These are phyloP conservation scores for Boulengeromyrus knoepffleri DNA, from an alignment of 2,113 vertebrate genomes.

Conservation along the genomic window DNA sequence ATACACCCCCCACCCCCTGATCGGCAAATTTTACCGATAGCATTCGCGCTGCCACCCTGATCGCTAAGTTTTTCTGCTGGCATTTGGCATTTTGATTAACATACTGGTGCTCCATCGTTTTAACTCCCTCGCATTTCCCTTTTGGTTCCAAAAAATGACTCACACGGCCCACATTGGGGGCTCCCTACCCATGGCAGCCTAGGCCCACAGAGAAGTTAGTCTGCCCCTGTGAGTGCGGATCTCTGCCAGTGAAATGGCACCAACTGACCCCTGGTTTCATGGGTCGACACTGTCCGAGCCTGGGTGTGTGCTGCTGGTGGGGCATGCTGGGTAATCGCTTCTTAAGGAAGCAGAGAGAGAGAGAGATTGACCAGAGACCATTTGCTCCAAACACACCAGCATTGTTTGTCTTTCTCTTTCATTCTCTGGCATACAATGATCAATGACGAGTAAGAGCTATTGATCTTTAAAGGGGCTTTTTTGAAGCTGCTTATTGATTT, in stretches of 20 bases:
- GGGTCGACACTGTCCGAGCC: not conserved
- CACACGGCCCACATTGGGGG: not conserved
- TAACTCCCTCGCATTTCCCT: not conserved
- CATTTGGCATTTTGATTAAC: not conserved
- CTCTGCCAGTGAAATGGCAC: not conserved
- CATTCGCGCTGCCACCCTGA: not conserved
- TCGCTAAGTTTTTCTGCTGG: not conserved
- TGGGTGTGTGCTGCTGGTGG: not conserved
- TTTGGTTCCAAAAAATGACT: not conserved
- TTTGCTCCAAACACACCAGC: constrained; percentile 49
- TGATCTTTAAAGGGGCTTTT: constrained; percentile 56
- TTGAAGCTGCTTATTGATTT: constrained; percentile 60
- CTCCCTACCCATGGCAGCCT: not conserved
- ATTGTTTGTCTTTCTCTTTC: constrained; percentile 46
- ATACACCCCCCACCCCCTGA: not conserved
- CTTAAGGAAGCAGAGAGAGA: constrained; percentile 21
- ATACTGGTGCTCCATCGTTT: not conserved
- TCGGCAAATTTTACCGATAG: not conserved
- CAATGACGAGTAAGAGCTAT: constrained; percentile 55
- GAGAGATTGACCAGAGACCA: not conserved
- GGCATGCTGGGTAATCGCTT: not conserved
- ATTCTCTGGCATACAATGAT: constrained; percentile 51
- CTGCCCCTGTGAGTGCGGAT: not conserved
- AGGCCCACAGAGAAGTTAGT: not conserved
- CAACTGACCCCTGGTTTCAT: not conserved